Conservation (phyloP, 2,888 invertebrate genomes). For the Drosophila ochracea region DNA sequence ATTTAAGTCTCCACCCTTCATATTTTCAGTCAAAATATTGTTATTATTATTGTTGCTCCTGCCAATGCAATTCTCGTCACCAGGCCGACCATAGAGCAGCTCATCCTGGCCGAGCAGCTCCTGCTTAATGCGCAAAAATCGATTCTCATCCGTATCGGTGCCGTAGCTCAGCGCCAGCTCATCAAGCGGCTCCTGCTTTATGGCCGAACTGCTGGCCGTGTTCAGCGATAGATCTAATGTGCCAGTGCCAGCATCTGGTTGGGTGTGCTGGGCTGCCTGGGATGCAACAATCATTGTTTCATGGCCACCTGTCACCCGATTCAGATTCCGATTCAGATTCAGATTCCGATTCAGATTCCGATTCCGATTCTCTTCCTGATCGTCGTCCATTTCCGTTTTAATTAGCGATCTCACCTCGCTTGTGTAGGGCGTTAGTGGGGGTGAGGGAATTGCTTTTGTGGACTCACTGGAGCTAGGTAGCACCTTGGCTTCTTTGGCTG, state of each 20-base stretch:
- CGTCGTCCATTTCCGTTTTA: constrained; percentile 57
- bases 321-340: neutral
- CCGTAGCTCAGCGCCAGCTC: constrained; percentile 43
- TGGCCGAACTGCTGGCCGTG: constrained; percentile 40
- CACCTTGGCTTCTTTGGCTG: constrained; percentile 65
- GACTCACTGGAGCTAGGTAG: constrained; percentile 72
- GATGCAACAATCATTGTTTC: neutral
- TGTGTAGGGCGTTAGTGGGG: constrained; percentile 82
- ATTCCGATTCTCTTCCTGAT: neutral
- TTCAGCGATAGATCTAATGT: constrained; percentile 51
- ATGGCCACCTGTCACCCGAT: neutral
- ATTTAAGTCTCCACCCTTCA: constrained; percentile 24
- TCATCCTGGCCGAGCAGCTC: constrained; percentile 72
- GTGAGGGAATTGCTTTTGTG: constrained; percentile 84
- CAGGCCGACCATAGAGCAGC: constrained; percentile 20
- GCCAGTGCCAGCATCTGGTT: constrained; percentile 3
- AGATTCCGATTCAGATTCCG: neutral
- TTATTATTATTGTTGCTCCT: constrained; percentile 51
- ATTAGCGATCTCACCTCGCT: constrained; percentile 36
- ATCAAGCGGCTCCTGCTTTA: constrained; percentile 71
- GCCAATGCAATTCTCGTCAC: constrained; percentile 18
- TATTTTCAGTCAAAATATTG: constrained; percentile 31
- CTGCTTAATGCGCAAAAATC: constrained; percentile 77
- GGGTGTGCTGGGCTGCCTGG: neutral
- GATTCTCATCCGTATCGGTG: constrained; percentile 69